Evolutionary conservation across 2,888 invertebrate species (phyloP), one percentile per base, ranked within the genome.

Genomic region (Deilephila elpenor): DNA sequence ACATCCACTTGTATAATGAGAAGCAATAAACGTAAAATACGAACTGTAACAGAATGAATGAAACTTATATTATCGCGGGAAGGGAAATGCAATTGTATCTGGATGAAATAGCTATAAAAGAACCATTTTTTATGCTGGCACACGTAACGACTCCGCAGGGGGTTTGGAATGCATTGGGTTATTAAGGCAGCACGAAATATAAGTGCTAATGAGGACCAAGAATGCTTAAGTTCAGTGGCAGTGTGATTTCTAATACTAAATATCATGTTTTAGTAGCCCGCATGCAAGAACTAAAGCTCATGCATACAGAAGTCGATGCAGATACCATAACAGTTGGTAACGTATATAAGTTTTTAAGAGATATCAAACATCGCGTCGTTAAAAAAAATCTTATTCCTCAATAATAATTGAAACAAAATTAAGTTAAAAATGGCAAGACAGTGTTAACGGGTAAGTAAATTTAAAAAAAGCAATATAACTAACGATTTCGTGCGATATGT

Each of bases 1-100:
- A 70, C 70, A 67, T 67, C 67, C 17, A 34, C 62, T 56, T 62
- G 67, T 51, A 67, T 67, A 67, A 67, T 67, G 67, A 67, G 67
- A 44, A 25, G 67, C 6, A 51, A 67, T 67, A 67, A 67, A 51
- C 67, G 25, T 67, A 67, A 67, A 67, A 56, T 56, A 56, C 56
- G 56, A 56, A 67, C 20, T 67, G 51, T 67, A 67, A n/a, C 25
- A 25, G 62, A 56, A 56, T 62, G 51, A 67, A 67, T 67, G 67
- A 51, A 51, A 44, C 7, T 20, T 67, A 51, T 64, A 64, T 64
- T 64, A 51, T n/a, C 25, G 51, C 44, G 29, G 56, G 19, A n/a
- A n/a, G 14, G 56, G n/a, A 56, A n/a, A 56, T 56, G 56, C 56
- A 5, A 5, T 56, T 37, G 62, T 1, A 34, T 67, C 20, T 37